Percentiles rank a stretch among this genome's conserved stretches.
Evolutionary conservation across 64 coral and sea anemone genomes (phyloP).

Genomic region (Montipora foliosa): DNA sequence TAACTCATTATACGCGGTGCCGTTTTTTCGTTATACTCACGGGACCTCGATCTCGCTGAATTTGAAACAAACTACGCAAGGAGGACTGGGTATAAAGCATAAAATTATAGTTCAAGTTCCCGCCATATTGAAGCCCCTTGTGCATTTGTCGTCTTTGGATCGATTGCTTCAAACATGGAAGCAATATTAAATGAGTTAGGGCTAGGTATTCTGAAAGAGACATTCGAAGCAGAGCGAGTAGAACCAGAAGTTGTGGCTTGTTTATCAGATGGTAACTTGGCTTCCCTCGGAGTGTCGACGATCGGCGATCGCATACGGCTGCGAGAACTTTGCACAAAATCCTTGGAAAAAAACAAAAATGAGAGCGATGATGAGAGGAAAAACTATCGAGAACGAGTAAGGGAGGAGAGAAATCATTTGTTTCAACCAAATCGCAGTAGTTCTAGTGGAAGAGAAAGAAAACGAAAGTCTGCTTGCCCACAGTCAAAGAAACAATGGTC

Average conservation of each 20-base stretch:
- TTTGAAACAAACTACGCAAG: neutral
- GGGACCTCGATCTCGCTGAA: neutral
- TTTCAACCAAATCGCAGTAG: slow-evolving; percentile 32
- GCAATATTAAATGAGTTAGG: slow-evolving; percentile 19
- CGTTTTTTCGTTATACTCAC: slow-evolving; percentile 3
- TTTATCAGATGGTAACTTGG: slow-evolving; percentile 54
- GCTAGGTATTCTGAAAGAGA: slow-evolving; percentile 22
- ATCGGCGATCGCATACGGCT: slow-evolving; percentile 54
- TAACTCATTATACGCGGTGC: slow-evolving; percentile 25
- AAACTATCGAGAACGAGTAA: slow-evolving; percentile 26
- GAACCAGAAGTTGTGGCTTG: slow-evolving; percentile 16
- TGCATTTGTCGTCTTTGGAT: neutral
- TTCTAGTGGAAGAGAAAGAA: slow-evolving; percentile 60
- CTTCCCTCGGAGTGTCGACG: slow-evolving; percentile 40
- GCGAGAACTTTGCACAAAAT: slow-evolving; percentile 20
- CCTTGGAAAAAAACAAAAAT: slow-evolving; percentile 35
- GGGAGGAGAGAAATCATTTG: slow-evolving; percentile 31
- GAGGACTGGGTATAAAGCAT: neutral
- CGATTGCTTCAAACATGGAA: slow-evolving; percentile 29
- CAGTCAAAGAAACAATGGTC: no score
- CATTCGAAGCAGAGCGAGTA: slow-evolving; percentile 59
- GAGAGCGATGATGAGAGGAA: slow-evolving; percentile 31
- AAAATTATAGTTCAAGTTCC: neutral
- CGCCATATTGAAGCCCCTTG: neutral
- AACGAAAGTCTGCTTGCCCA: neutral